Base-by-base conservation (phyloP, 2,797 vertebrate species). In the Helostoma temminkii region DNA sequence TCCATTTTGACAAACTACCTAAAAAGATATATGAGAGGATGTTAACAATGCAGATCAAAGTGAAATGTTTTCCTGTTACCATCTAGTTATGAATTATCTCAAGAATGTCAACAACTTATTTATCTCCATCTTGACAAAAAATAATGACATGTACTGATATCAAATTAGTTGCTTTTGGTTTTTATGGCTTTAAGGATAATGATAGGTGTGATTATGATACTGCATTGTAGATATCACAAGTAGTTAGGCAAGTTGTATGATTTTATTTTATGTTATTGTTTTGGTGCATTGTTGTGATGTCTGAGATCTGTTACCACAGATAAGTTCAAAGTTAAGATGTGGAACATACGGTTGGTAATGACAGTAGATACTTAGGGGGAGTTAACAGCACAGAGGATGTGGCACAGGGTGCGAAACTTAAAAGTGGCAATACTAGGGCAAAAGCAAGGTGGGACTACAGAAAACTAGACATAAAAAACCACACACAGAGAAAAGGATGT, bases 401-500 rank as follows among this genome's bases (percentile, higher is more conserved):
- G 7, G 30, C 30, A 32, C 16, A 50, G 46, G 47, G 10, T 46
- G 26, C 8, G 19, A 77, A 69, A 76, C 18, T 47, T n/a, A 26
- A 10, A 11, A 50, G 42, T 9, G 50, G 28, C 5, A 16, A 2
- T 22, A 45, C 0, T 4, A 32, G 16, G 10, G 25, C 34, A 36
- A 11, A 0, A 46, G 28, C 9, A 22, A 36, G 28, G 32, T 46
- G 12, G 2, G 6, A 25, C 5, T 39, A 10, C 9, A 43, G 50
- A 43, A 73, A 61, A 55, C 25, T 19, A 61, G 9, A 53, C 41
- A n/a, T n/a, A n/a, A n/a, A 43, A 73, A 61, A 55, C 25, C 18
- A 61, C 7, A 53, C 41, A 50, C 12, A 41, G 9, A 49, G 2
- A 74, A n/a, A 22, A 25, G n/a, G 24, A 74, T 21, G 59, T 43